Evolutionary conservation across 2,113 vertebrate species (phyloP), one percentile per base, ranked within the genome.

Genomic region (Sardina pilchardus): DNA sequence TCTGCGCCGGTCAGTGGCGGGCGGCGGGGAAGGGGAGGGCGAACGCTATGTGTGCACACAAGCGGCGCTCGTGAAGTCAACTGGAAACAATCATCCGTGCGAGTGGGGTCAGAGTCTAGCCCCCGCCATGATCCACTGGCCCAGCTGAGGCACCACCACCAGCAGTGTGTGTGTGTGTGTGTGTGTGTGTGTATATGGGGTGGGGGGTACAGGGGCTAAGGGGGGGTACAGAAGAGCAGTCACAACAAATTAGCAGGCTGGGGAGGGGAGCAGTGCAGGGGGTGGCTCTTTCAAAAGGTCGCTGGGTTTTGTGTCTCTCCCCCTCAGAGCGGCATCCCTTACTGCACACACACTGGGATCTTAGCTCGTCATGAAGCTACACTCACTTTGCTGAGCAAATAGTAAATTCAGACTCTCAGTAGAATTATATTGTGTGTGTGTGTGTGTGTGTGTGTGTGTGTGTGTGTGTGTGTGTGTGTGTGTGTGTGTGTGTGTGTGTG

Each of bases 1-100:
- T n/a, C n/a, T n/a, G n/a, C n/a, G n/a, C n/a, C n/a, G n/a, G n/a
- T n/a, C n/a, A n/a, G n/a, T n/a, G n/a, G 39, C 39, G 39, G n/a
- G 59, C 9, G 59, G 24, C 5, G 6, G 59, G 5, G 59, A 26
- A 19, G 39, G 39, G 39, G 39, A 42, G 4, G 39, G 59, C 6
- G 4, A 63, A 63, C n/a, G 59, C 26, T 67, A 24, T 6, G 53
- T 59, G 53, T 59, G 16, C 53, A 2, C 4, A 42, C 39, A 42
- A 42, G 24, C 21, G 16, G 53, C 87, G 3, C 87, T 87, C 87
- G 88, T 88, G 81, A 91, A 91, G 92, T 89, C 90, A 86, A 90
- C 88, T 91, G 92, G 90, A 94, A 94, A 93, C 89, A 87, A 93
- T 93, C 90, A 91, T 26, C 7, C 10, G 71, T 16, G n/a, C 24